Evolutionary conservation across 1,140 invertebrate genomes (phyloP).

Genomic region (Ditylenchus dipsaci): DNA sequence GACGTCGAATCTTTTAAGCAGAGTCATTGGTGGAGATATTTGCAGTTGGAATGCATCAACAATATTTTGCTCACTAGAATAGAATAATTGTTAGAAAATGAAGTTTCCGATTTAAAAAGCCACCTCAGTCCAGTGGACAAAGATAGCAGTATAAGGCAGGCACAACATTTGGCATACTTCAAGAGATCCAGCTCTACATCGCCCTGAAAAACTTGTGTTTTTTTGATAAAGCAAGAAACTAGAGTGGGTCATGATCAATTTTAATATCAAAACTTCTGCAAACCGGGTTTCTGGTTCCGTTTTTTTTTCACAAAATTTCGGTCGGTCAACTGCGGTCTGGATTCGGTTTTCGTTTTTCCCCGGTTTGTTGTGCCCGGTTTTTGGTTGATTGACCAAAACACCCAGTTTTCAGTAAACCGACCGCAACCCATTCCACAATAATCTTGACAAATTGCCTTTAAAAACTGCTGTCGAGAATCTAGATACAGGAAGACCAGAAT

Average conservation of each 20-base stretch:
- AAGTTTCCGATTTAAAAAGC: background rate
- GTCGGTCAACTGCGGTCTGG: no score
- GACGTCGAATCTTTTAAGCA: background rate
- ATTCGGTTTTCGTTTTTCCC: no score
- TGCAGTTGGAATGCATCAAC: background rate
- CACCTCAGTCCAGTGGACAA: background rate
- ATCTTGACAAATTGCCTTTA: background rate
- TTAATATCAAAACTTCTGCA: no score
- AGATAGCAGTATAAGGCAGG: background rate
- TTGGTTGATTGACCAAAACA: no score
- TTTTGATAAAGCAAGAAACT: no score
- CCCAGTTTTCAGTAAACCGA: no score
- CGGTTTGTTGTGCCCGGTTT: no score
- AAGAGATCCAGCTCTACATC: background rate
- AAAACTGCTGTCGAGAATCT: background rate
- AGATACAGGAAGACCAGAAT: background rate
- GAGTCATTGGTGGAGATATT: background rate
- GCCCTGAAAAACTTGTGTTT: background rate
- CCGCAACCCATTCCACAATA: no score
- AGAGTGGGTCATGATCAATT: no score
- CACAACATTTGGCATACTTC: background rate
- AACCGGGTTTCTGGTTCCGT: no score
- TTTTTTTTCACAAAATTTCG: no score
- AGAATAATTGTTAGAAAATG: background rate
- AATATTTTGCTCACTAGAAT: background rate